These are phyloP conservation scores for Paguma larvata DNA, from an alignment of 2,797 vertebrate genomes.

Conservation along the genomic window DNA sequence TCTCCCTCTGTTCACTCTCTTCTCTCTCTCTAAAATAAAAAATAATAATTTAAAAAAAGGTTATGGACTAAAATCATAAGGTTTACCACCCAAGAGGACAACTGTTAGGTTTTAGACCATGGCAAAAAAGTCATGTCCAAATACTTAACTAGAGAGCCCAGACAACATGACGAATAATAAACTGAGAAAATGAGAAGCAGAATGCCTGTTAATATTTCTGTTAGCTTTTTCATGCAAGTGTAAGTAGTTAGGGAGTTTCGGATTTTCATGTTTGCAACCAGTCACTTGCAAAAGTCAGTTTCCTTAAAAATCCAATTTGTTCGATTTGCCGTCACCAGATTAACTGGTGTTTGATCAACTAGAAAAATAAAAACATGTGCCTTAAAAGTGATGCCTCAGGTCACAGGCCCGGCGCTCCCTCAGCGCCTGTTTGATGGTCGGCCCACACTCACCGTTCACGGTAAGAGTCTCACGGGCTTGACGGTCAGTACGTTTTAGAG, in stretches of 20 bases:
- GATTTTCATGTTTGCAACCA: conserved; percentile 7
- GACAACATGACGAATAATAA: not conserved
- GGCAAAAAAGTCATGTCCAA: conserved; percentile 16
- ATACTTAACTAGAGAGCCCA: not conserved
- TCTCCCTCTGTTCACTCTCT: no score
- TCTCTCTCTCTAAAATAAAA: no score
- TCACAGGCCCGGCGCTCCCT: not conserved
- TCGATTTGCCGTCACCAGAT: not conserved
- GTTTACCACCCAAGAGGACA: conserved; percentile 6
- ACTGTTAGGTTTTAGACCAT: conserved; percentile 50
- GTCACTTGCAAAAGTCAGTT: not conserved
- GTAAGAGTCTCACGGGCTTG: not conserved
- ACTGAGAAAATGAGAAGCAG: not conserved
- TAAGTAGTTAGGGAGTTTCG: not conserved
- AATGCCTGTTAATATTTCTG: conserved; percentile 2
- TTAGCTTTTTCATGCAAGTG: not conserved
- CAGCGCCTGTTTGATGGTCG: not conserved
- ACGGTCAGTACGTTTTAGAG: not conserved
- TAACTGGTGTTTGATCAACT: not conserved
- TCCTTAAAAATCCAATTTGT: not conserved
- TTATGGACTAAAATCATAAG: not conserved
- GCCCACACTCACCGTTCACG: not conserved
- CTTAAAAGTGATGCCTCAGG: not conserved
- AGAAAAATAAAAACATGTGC: conserved; percentile 24
- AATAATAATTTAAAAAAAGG: not conserved